These are phyloP conservation scores for Manis pentadactyla DNA, from an alignment of 2,797 vertebrate genomes.

Conservation along the genomic window DNA sequence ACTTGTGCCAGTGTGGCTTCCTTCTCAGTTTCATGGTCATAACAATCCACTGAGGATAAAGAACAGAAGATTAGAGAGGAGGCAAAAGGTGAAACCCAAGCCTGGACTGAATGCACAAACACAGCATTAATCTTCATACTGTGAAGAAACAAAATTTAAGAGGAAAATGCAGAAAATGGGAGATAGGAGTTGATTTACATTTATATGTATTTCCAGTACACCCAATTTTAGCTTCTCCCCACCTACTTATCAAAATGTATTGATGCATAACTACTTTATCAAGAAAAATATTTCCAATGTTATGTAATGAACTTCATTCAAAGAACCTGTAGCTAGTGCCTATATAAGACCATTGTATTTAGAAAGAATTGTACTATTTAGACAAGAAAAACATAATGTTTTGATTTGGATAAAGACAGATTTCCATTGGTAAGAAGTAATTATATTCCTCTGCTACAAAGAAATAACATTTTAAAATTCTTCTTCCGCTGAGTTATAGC, in stretches of 20 bases:
- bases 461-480: slow-evolving; percentile 59
- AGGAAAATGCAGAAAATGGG: background rate
- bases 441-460: slow-evolving; percentile 16
- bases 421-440: slow-evolving; percentile 70
- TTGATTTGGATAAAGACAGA: slow-evolving; percentile 54
- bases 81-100: background rate
- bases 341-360: background rate
- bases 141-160: background rate
- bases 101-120: background rate
- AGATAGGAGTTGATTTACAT: background rate
- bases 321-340: background rate
- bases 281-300: slow-evolving; percentile 15
- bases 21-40: background rate
- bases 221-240: background rate
- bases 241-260: background rate
- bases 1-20: too few species aligned
- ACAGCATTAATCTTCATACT: background rate
- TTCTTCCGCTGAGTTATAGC: background rate
- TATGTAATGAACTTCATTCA: background rate
- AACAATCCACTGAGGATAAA: background rate
- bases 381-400: background rate
- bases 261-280: background rate
- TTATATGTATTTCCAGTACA: background rate
- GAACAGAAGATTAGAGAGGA: background rate
- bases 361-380: too few species aligned